These are phyloP conservation scores for Drosophila repleta DNA, from an alignment of 1,140 invertebrate species.

Conservation along the genomic window DNA sequence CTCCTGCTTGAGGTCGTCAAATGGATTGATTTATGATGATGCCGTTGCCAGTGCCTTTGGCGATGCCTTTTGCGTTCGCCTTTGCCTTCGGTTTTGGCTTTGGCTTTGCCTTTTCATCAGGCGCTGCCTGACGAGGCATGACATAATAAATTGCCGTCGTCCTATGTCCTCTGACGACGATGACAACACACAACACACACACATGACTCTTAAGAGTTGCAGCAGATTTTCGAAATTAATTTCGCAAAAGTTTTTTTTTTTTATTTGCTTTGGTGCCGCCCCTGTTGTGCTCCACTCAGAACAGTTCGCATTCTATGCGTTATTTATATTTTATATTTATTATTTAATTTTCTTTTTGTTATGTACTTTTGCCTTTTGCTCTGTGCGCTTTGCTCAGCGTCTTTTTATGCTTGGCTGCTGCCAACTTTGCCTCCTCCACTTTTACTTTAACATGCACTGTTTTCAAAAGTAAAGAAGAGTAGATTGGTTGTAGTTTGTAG, in stretches of 20 bases:
- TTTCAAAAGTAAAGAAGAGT: background rate
- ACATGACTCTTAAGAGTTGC: constrained; percentile 27
- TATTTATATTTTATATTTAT: constrained; percentile 75
- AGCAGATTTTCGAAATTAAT: constrained; percentile 66
- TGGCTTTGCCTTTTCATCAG: constrained; percentile 2
- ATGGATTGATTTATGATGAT: constrained; percentile 82
- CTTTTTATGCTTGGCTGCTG: constrained; percentile 63
- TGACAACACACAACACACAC: constrained; percentile 36
- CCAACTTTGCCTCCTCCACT: constrained; percentile 12
- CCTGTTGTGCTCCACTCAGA: background rate
- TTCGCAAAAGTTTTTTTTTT: constrained; percentile 61
- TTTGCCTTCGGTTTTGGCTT: constrained; percentile 9
- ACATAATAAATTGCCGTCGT: constrained; percentile 69
- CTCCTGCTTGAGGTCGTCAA: constrained; percentile 56
- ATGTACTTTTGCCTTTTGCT: constrained; percentile 58
- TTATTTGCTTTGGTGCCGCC: constrained; percentile 17
- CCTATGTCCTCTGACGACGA: constrained; percentile 36
- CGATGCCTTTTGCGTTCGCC: constrained; percentile 15
- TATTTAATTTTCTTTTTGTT: constrained; percentile 73
- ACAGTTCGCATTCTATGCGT: constrained; percentile 56
- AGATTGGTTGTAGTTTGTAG: background rate
- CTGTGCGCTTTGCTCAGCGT: constrained; percentile 33
- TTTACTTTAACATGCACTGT: constrained; percentile 15
- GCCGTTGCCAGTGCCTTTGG: constrained; percentile 30
- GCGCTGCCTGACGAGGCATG: constrained; percentile 53